These are phyloP conservation scores for Drosophila fulvimacula DNA, from an alignment of 2,888 invertebrate genomes.

Conservation along the genomic window DNA sequence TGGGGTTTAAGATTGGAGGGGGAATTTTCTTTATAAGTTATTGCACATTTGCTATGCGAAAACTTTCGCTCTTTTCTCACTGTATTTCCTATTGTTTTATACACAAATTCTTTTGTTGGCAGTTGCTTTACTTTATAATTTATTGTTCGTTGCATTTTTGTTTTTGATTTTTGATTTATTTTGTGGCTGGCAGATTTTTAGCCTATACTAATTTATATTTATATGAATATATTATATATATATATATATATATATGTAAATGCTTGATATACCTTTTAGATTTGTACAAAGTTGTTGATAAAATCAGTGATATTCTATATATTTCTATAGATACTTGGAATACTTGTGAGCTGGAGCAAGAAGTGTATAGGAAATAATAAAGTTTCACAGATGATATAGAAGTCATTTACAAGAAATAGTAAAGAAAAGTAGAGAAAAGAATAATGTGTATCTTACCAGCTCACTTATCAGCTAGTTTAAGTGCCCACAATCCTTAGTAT, in stretches of 20 bases:
- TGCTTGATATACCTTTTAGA: constrained; percentile 54
- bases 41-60: constrained; percentile 63
- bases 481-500: constrained; percentile 8
- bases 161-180: constrained; percentile 29
- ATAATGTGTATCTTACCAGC: constrained; percentile 9
- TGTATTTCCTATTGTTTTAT: constrained; percentile 19
- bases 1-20: constrained; percentile 24
- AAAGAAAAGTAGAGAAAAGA: not conserved
- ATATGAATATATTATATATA: constrained; percentile 36
- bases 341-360: constrained; percentile 25
- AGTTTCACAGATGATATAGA: not conserved
- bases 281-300: constrained; percentile 73
- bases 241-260: constrained; percentile 51
- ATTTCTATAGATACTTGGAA: constrained; percentile 15
- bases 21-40: constrained; percentile 36
- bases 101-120: constrained; percentile 59
- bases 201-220: constrained; percentile 38
- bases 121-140: constrained; percentile 37
- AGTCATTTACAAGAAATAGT: constrained; percentile 4
- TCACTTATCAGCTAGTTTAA: constrained; percentile 1
- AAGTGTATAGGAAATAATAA: not conserved
- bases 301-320: constrained; percentile 7
- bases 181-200: constrained; percentile 49
- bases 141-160: constrained; percentile 71
- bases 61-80: constrained; percentile 65